Percentiles rank a stretch among this genome's conserved stretches.
Evolutionary conservation across 1,140 invertebrate genomes (phyloP).

Genomic region (Patella vulgata): DNA sequence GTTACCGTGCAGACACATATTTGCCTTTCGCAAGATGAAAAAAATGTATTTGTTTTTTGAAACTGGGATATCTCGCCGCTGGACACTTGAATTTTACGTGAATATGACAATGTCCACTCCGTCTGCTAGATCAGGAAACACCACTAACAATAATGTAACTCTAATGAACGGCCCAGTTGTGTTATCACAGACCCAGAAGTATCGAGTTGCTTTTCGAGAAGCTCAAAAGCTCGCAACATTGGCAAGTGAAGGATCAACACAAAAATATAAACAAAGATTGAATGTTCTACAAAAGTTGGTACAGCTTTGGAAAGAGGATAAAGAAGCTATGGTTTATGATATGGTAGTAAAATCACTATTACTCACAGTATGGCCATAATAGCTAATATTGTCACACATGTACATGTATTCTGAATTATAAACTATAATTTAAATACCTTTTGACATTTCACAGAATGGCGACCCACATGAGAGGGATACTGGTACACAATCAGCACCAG

Average conservation of each 20-base stretch:
- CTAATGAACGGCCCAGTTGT: neutral
- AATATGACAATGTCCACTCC: neutral
- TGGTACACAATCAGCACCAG: too few species aligned
- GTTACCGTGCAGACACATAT: slow-evolving; percentile 8
- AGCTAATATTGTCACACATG: neutral
- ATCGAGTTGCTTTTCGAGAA: neutral
- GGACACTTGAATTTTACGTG: slow-evolving; percentile 1
- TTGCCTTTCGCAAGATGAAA: slow-evolving; percentile 5
- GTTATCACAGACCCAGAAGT: slow-evolving; percentile 10
- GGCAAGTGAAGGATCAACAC: slow-evolving; percentile 4
- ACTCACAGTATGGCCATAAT: neutral
- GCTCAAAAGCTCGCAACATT: slow-evolving; percentile 7
- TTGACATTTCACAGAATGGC: too few species aligned
- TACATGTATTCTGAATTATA: neutral
- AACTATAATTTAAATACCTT: too few species aligned
- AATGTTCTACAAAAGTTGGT: neutral
- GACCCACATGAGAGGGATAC: too few species aligned
- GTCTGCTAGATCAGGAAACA: neutral
- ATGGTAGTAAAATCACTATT: slow-evolving; percentile 1
- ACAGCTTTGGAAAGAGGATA: slow-evolving; percentile 8
- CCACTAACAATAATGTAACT: neutral
- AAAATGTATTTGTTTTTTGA: slow-evolving; percentile 4
- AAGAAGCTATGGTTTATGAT: neutral
- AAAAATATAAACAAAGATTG: neutral
- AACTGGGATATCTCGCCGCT: slow-evolving; percentile 5